Evolutionary conservation across 2,113 vertebrate genomes (phyloP), one percentile per base, ranked within the genome.

Genomic region (Argyrosomus japonicus): DNA sequence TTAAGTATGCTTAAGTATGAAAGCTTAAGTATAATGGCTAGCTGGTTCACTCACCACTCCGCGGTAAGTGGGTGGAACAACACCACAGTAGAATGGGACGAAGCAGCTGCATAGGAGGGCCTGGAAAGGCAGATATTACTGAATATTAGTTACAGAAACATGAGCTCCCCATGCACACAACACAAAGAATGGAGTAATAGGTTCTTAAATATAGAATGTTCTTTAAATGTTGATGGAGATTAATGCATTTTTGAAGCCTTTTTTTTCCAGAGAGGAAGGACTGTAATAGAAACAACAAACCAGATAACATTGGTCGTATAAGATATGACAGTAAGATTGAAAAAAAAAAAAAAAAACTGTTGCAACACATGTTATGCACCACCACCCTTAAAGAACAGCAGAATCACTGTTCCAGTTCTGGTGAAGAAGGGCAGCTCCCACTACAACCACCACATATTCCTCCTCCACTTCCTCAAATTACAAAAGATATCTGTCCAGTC

Each of bases 61-160:
- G 87, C 96, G 93, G 89, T 97, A 99, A 0, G 96, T 93, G 0
- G 97, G 97, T 23, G 97, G 97, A 68, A 97, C 96, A 1, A 98
- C 47, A 6, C 97, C 97, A 74, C 93, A 95, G 90, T 96, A 95
- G 81, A 97, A 78, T 5, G 97, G 97, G 18, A 98, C 93, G 77
- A 97, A 99, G 25, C 91, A 95, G 87, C 97, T 97, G 79, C 98
- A 99, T 18, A 96, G 6, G 65, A 99, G 92, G 48, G 96, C 97
- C 98, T 99, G 76, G 8, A 73, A 79, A 64, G 73, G 4, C 11
- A 32, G 23, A 68, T 29, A 36, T 40, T 14, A 48, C 25, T 21
- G n/a, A 1, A 29, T 11, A 5, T 54, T 8, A 29, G 17, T 48
- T 2, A 64, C 6, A 64, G 48, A 47, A 51, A 45, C 14, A 53